A percentile compares a stretch with the other conserved stretches of the same genome.
Conservation (phyloP, 1,140 invertebrate genomes). For the Meloidogyne hapla region DNA sequence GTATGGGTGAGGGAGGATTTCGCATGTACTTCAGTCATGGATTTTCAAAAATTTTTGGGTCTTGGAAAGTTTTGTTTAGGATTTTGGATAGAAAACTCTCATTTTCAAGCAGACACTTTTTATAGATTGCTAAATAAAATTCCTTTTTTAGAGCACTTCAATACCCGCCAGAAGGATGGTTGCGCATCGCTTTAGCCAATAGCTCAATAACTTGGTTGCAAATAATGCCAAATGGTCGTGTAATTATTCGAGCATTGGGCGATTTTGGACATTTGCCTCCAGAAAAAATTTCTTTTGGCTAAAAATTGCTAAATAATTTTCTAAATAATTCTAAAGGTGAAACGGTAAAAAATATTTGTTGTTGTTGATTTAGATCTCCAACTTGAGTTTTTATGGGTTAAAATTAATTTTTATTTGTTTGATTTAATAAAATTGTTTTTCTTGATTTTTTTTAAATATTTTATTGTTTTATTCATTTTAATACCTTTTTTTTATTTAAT, state of each 20-base stretch:
- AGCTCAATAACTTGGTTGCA: conserved; percentile 87
- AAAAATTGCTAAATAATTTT: neutral
- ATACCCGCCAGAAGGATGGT: conserved; percentile 92
- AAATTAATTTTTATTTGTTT: no score
- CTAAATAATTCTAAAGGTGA: neutral
- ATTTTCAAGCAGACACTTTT: no score
- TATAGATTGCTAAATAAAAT: no score
- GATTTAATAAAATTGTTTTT: no score
- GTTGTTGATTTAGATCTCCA: no score
- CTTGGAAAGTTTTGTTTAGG: no score
- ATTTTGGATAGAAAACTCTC: no score
- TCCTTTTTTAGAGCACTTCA: conserved; percentile 80
- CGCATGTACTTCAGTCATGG: no score
- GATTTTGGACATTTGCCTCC: conserved; percentile 85
- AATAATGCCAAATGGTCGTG: conserved; percentile 81
- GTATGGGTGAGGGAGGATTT: no score
- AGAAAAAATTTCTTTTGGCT: conserved; percentile 70
- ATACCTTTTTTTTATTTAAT: neutral
- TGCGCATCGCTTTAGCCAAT: conserved; percentile 84
- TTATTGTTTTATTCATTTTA: neutral
- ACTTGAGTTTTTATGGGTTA: no score
- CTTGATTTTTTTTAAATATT: conserved; percentile 8
- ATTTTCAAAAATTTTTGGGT: no score
- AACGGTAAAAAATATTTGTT: neutral
- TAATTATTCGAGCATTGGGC: conserved; percentile 76